phyloP scores from a whole-genome alignment of 2,113 vertebrate genomes.

The Galemys pyrenaicus region DNA sequence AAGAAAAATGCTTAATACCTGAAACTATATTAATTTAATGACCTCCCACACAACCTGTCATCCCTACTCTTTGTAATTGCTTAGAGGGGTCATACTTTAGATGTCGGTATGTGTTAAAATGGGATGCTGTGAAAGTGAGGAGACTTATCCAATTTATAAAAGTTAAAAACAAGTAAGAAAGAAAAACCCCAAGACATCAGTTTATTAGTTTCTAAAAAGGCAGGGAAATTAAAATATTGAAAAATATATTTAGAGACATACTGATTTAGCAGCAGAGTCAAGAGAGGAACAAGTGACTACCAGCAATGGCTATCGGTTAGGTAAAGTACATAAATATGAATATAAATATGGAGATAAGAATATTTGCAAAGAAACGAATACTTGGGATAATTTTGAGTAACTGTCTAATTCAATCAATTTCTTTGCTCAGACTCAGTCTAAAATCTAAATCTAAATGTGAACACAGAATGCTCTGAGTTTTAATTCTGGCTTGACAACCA shows the following conservation, averaged over 20 bases:
- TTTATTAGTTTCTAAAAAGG: neutral
- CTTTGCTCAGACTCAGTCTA: neutral
- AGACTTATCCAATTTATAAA: neutral
- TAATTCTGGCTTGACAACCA: neutral
- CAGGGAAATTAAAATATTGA: constrained; percentile 32
- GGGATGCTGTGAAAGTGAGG: neutral
- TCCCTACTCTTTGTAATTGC: neutral
- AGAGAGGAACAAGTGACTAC: neutral
- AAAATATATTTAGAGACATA: neutral
- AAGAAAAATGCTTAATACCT: constrained; percentile 33
- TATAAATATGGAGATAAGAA: neutral
- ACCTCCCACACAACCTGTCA: neutral
- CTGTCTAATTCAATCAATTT: neutral
- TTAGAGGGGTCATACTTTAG: neutral
- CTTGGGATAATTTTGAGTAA: neutral
- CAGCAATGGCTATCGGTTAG: neutral
- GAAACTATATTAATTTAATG: constrained; percentile 31
- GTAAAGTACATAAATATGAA: neutral
- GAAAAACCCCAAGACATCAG: neutral
- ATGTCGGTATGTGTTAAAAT: neutral
- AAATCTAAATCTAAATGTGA: neutral
- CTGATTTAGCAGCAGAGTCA: neutral
- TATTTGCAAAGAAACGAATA: constrained; percentile 1
- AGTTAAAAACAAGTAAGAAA: neutral
- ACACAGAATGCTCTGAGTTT: neutral